phyloP scores from a whole-genome alignment of 2,888 invertebrate genomes.

The Sarcophaga carnaria region DNA sequence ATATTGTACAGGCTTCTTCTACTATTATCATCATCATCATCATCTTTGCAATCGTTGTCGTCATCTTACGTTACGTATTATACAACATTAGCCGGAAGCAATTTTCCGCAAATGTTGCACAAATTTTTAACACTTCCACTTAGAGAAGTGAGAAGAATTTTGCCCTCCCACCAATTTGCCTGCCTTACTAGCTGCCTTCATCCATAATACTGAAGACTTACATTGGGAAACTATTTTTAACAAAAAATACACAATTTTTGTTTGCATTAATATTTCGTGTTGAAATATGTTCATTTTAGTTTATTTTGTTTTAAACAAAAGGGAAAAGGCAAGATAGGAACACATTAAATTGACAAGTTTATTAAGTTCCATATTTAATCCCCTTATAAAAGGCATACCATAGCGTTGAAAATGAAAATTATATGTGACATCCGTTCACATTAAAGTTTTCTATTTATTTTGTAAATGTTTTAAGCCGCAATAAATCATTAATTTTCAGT shows the following conservation, averaged over 20 bases:
- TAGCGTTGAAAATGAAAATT: not conserved
- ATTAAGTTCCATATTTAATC: conserved; percentile 38
- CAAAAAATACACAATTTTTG: not conserved
- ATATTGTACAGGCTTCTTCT: too few species aligned
- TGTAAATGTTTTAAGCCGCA: not conserved
- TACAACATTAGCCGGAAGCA: conserved; percentile 70
- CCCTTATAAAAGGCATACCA: not conserved
- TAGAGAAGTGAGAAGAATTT: not conserved
- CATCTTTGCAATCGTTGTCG: conserved; percentile 14
- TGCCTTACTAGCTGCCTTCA: not conserved
- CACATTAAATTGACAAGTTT: conserved; percentile 66
- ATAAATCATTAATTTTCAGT: conserved; percentile 32
- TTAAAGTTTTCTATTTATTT: not conserved
- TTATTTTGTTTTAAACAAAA: conserved; percentile 17
- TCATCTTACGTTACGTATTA: conserved; percentile 46
- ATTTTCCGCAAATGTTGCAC: conserved; percentile 71
- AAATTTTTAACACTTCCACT: conserved; percentile 66
- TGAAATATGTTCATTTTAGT: conserved; percentile 12
- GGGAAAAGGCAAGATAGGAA: not conserved
- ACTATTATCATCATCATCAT: conserved; percentile 13
- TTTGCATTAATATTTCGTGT: conserved; percentile 55
- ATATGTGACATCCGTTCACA: conserved; percentile 19
- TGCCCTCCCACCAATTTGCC: not conserved
- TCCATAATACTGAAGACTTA: not conserved
- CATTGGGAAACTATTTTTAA: conserved; percentile 50